Evolutionary conservation across 2,113 vertebrate genomes (phyloP).

Genomic region (Hyperoodon ampullatus): DNA sequence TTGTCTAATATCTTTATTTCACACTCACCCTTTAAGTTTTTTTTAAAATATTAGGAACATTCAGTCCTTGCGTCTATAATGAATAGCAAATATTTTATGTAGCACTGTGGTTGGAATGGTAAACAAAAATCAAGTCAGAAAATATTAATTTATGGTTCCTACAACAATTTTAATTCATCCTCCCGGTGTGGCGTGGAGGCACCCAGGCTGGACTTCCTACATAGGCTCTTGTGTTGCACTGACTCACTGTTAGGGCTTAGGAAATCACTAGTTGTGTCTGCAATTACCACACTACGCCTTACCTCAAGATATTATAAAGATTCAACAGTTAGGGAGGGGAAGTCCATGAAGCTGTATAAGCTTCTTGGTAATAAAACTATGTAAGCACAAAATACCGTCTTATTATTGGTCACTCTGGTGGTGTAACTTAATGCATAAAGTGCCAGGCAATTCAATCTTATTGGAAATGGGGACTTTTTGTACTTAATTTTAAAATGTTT

Average conservation of each 20-base stretch:
- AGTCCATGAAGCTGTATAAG: conserved; percentile 16
- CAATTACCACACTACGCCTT: neutral
- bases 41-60: neutral
- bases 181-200: neutral
- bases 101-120: neutral
- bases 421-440: neutral
- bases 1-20: neutral
- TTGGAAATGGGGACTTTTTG: neutral
- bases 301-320: conserved; percentile 10
- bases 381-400: neutral
- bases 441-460: neutral
- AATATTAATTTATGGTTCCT: neutral
- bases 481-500: neutral
- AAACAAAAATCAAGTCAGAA: conserved; percentile 1
- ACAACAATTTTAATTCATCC: neutral
- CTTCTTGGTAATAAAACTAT: neutral
- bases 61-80: neutral
- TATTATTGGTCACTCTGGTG: neutral
- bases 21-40: neutral
- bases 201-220: neutral
- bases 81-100: neutral
- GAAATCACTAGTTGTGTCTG: neutral
- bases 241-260: neutral
- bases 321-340: neutral
- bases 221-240: neutral